Evolutionary conservation across 2,797 vertebrate species (phyloP), one percentile per base, ranked within the genome.

Genomic region (Betta splendens): DNA sequence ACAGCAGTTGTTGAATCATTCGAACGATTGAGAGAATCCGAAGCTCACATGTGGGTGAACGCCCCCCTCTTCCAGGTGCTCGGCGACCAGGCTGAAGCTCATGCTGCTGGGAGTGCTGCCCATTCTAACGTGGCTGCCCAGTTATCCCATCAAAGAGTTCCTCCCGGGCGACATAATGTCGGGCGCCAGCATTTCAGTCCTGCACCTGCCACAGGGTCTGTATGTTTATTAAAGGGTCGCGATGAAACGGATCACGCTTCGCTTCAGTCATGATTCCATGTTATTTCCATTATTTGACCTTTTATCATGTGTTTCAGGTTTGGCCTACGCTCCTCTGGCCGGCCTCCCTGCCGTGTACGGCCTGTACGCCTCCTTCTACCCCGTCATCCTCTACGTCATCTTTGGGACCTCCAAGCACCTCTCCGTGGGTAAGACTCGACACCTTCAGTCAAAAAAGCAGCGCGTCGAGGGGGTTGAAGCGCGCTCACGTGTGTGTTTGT

Each of bases 131-230:
- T 98, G 97, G 97, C 67, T 98, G 50, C 95, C 95, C 22, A 84
- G 56, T 4, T 98, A 98, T 89, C 87, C 91, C 0, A 1, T 95
- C 77, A 94, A 91, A 64, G 94, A 97, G 45, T 95, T 94, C 76
- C 87, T 91, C 9, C 15, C 93, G 0, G 94, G 95, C 7, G 97
- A 98, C 72, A 53, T 97, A 15, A 16, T 91, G 28, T 94, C 96
- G 0, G 97, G 97, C 63, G 86, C 96, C 89, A 98, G 95, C 0
- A 94, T 98, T 73, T 95, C 94, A 77, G 96, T 98, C 84, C 95
- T 98, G 93, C 95, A 98, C 82, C 91, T 98, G 59, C 95, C 97
- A 1, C 96, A 98, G 80, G 95, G 97, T 97, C 46, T 39, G 83
- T 82, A 62, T 38, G 13, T 33, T 40, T 25, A 12, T 17, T 6